These are phyloP conservation scores for Drosophila prostipennis DNA, from an alignment of 2,888 invertebrate genomes.

Conservation along the genomic window DNA sequence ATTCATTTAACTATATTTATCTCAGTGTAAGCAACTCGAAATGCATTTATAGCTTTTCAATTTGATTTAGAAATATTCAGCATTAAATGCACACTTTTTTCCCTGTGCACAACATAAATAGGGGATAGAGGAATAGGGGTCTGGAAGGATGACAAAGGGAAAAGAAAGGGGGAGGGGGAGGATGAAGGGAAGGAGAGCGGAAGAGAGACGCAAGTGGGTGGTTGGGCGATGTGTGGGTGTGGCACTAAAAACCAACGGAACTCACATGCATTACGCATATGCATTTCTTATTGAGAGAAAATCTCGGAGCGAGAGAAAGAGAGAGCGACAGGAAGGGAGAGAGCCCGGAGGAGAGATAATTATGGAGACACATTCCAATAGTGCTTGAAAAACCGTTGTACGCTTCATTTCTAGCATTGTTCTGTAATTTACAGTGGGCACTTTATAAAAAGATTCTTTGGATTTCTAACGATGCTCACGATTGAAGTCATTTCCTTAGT, in stretches of 20 bases:
- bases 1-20: no score
- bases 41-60: no score
- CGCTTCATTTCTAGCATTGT: conserved; percentile 6
- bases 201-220: conserved; percentile 25
- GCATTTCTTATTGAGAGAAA: conserved; percentile 69
- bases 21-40: no score
- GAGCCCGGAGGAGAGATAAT: conserved; percentile 9
- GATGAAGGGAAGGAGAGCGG: not conserved
- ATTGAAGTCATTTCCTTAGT: no score
- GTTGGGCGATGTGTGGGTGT: conserved; percentile 66
- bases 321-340: conserved; percentile 6
- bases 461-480: no score
- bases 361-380: conserved; percentile 34
- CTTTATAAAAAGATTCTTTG: no score
- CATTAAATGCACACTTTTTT: no score
- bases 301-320: conserved; percentile 4
- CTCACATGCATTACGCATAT: conserved; percentile 69
- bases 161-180: not conserved
- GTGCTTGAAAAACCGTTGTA: conserved; percentile 29
- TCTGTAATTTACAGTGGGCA: not conserved
- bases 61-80: no score
- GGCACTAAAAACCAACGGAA: conserved; percentile 48
- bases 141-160: conserved; percentile 1
- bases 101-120: not conserved
- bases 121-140: not conserved